These are phyloP conservation scores for Empidonax traillii DNA, from an alignment of 2,113 vertebrate species.

Conservation along the genomic window DNA sequence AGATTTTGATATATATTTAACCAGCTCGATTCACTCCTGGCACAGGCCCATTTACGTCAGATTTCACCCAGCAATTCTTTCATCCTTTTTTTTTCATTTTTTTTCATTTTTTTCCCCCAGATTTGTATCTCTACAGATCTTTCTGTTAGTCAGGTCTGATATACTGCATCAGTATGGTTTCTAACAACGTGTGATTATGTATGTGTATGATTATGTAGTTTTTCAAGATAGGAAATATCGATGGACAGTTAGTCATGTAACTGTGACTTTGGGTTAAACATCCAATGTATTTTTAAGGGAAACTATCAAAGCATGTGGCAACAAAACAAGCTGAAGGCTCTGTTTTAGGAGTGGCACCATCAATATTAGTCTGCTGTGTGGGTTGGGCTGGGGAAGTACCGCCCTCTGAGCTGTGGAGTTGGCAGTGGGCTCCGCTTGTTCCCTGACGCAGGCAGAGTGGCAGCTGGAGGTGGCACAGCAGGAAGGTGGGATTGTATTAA, in stretches of 20 bases:
- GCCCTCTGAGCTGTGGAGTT: rapidly evolving
- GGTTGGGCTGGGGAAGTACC: background rate
- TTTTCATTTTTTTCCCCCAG: background rate
- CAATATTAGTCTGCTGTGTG: background rate
- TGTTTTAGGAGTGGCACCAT: background rate
- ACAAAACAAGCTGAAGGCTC: background rate
- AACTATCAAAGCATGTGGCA: background rate
- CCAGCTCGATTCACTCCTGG: background rate
- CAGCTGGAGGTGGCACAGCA: background rate
- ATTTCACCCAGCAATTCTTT: background rate
- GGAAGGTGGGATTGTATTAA: background rate
- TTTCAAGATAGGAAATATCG: background rate
- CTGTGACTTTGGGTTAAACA: rapidly evolving
- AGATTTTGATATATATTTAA: conserved; percentile 22
- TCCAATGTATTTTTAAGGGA: background rate
- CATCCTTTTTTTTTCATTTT: background rate
- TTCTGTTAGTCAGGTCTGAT: background rate
- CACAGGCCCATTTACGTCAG: background rate
- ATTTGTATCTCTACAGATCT: background rate
- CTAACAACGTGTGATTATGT: background rate
- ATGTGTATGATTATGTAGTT: background rate
- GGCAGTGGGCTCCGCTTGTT: rapidly evolving
- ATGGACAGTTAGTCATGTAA: background rate
- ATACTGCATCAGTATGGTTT: background rate
- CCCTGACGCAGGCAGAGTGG: rapidly evolving